Evolutionary conservation across 2,888 invertebrate species (phyloP), one percentile per base, ranked within the genome.

Genomic region (Drosophila suboccidentalis): DNA sequence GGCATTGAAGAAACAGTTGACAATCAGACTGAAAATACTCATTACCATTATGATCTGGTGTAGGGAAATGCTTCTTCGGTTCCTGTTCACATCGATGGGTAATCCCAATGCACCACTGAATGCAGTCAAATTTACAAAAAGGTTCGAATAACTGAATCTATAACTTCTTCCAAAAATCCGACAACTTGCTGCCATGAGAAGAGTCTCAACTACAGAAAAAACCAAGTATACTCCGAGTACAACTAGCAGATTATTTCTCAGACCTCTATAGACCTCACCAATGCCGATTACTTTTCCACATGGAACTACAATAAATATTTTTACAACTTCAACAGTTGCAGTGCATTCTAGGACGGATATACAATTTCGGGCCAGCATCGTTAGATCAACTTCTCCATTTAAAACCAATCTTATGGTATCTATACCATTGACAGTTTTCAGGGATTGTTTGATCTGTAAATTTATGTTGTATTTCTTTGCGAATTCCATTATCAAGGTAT

Each of bases 1-100:
- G 26, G 77, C 76, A 55, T 71, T 66, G 17, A 80, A 77, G 26
- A 60, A 69, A 22, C 74, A 68, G 47, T 43, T 64, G 2, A 71
- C 47, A 6, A 79, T 53, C 36, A 79, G 6, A 1, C 79, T 71
- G 13, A 73, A 77, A 0, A 71, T n/a, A 36, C 68, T 62, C 50
- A 80, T 69, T 0, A 47, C 6, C 15, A 77, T 36, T 2, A 80
- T 41, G 26, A 76, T 55, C 19, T 79, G 80, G 0, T 61, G 44
- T 1, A 80, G 46, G 0, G 77, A 64, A 4, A 36, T 15, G 10
- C 47, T 66, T n/a, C 39, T 38, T 5, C 59, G 49, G 34, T 46
- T 32, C 1, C 66, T 47, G 0, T 36, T 36, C 1, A 64, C 13
- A 1, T 51, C n/a, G 8, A 57, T 60, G 10, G 77, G 34, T 11